Percentiles rank a stretch among this genome's conserved stretches.
Conservation (phyloP, 2,797 vertebrate genomes). For the Epinephelus awoara region DNA sequence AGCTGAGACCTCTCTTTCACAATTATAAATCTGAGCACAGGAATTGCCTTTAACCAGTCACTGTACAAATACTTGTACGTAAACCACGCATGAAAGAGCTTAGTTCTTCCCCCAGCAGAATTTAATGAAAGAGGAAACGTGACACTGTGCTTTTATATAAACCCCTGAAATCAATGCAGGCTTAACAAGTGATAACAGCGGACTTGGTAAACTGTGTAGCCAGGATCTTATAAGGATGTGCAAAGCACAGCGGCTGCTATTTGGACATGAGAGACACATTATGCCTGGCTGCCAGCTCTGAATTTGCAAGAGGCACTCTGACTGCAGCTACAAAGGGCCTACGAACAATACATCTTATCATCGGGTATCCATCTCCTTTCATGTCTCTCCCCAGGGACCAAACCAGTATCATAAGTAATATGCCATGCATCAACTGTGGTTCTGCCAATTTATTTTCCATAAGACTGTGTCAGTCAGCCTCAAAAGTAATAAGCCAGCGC, state of each 20-base stretch:
- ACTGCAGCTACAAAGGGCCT: constrained; percentile 61
- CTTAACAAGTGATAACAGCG: constrained; percentile 65
- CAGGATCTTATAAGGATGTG: constrained; percentile 61
- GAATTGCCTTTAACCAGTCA: constrained; percentile 69
- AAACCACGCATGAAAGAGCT: constrained; percentile 64
- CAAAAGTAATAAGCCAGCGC: constrained; percentile 57
- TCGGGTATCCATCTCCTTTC: constrained; percentile 63
- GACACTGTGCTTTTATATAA: constrained; percentile 62
- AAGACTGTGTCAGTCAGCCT: constrained; percentile 63
- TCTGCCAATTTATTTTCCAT: constrained; percentile 70
- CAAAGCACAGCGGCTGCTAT: constrained; percentile 62
- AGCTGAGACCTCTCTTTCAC: constrained; percentile 48
- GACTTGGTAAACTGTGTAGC: constrained; percentile 62
- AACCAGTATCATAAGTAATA: constrained; percentile 55
- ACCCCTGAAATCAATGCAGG: constrained; percentile 52
- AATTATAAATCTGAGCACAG: constrained; percentile 50
- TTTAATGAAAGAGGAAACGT: constrained; percentile 67
- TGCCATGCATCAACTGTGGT: constrained; percentile 61
- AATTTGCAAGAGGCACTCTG: constrained; percentile 59
- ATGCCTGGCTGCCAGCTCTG: constrained; percentile 57
- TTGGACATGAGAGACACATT: constrained; percentile 70
- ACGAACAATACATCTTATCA: constrained; percentile 67
- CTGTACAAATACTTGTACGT: constrained; percentile 64
- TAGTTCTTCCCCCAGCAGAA: constrained; percentile 41
- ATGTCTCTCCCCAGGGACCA: constrained; percentile 60